Conservation (phyloP, 2,888 invertebrate genomes). For the Spilarctia lutea region DNA sequence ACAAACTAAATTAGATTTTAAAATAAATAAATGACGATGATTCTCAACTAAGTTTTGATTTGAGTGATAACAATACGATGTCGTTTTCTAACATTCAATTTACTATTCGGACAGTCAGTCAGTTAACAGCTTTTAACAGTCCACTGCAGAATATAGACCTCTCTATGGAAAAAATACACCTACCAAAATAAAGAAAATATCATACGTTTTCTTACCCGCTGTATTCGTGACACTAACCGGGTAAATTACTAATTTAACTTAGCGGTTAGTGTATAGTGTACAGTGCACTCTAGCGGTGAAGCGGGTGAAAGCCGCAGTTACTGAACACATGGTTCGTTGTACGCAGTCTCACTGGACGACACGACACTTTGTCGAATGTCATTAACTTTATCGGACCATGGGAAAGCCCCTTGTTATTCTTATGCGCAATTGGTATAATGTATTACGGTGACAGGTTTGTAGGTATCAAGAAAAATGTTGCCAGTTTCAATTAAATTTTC, state of each 20-base stretch:
- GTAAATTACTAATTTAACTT: slow-evolving; percentile 16
- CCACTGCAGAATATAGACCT: too few relatives aligned
- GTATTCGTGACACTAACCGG: slow-evolving; percentile 10
- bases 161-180: too few relatives aligned
- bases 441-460: neutral
- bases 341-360: neutral
- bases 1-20: too few relatives aligned
- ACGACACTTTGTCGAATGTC: neutral
- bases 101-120: too few relatives aligned
- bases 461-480: neutral
- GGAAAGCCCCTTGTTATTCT: neutral
- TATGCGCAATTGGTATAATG: neutral
- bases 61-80: neutral
- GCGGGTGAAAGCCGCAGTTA: slow-evolving; percentile 17
- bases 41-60: neutral
- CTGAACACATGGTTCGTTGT: neutral
- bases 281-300: slow-evolving; percentile 17
- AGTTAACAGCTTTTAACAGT: too few relatives aligned
- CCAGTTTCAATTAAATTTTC: neutral
- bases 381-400: neutral
- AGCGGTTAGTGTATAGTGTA: slow-evolving; percentile 18
- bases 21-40: too few relatives aligned
- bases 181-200: too few relatives aligned
- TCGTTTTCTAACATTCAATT: too few relatives aligned
- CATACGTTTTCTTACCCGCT: neutral